These are phyloP conservation scores for Anoncus sp. DNA, from an alignment of 2,888 invertebrate species.

Conservation along the genomic window DNA sequence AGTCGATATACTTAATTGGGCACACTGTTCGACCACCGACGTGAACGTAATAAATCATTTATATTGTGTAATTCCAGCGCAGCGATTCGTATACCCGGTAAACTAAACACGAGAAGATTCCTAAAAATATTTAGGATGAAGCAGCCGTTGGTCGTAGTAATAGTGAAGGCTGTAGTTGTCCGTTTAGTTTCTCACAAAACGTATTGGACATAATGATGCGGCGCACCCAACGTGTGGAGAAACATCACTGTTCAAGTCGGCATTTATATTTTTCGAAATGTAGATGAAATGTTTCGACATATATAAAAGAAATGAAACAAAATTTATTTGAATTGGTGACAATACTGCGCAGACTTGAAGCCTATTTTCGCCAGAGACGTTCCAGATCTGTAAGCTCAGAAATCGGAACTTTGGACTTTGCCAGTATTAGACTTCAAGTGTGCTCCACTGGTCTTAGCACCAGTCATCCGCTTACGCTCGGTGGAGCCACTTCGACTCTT, in stretches of 20 bases:
- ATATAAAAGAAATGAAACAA: too few relatives aligned
- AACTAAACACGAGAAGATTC: neutral
- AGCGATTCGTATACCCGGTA: constrained; percentile 17
- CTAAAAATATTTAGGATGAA: neutral
- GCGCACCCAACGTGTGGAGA: neutral
- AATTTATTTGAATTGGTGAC: neutral
- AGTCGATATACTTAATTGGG: constrained; percentile 56
- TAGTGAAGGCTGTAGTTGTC: neutral
- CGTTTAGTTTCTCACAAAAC: neutral
- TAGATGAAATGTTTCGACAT: too few relatives aligned
- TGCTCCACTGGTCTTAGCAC: neutral
- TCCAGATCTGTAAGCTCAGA: neutral
- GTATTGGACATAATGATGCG: neutral
- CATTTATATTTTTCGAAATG: neutral
- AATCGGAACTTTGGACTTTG: neutral
- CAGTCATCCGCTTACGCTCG: constrained; percentile 1
- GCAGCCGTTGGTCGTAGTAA: constrained; percentile 1
- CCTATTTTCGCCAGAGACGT: neutral
- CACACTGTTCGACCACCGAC: constrained; percentile 42
- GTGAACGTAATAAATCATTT: constrained; percentile 46
- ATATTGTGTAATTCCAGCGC: constrained; percentile 15
- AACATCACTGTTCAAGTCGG: neutral
- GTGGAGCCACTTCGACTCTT: neutral
- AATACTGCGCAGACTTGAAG: neutral
- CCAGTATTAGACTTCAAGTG: neutral